A percentile compares a stretch with the other conserved stretches of the same genome.
phyloP scores from a whole-genome alignment of 2,797 vertebrate genomes.

The Anabacerthia variegaticeps region DNA sequence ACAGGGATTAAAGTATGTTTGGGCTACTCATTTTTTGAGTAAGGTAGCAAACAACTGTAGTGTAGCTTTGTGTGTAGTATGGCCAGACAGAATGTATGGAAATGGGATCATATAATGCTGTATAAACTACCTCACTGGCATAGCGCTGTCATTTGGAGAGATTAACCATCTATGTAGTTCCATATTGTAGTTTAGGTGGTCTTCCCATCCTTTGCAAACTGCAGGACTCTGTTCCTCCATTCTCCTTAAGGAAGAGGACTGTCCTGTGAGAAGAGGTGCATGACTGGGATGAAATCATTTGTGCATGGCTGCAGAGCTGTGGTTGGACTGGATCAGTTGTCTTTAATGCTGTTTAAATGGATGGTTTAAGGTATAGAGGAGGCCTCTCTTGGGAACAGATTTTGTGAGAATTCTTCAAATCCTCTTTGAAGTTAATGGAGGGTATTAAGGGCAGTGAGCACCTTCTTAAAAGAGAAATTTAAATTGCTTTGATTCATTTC shows the following conservation, averaged over 20 bases:
- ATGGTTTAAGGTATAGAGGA: not conserved
- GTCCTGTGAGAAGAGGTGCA: not conserved
- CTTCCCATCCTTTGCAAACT: not conserved
- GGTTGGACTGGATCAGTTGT: not conserved
- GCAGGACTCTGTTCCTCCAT: not conserved
- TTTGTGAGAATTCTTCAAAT: slow-evolving; percentile 33
- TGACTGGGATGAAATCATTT: not conserved
- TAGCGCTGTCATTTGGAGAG: not conserved
- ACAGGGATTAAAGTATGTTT: not conserved
- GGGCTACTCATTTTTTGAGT: not conserved
- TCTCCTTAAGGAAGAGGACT: not conserved
- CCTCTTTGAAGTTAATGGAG: slow-evolving; percentile 58
- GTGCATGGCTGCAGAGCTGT: not conserved
- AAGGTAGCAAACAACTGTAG: not conserved
- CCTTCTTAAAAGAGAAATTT: slow-evolving; percentile 26
- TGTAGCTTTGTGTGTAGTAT: not conserved
- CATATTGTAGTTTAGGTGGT: not conserved
- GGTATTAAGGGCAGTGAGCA: slow-evolving; percentile 36
- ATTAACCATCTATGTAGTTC: not conserved
- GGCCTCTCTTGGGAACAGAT: not conserved
- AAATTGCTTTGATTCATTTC: not conserved
- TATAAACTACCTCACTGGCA: not conserved
- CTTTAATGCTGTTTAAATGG: not conserved
- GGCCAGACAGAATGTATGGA: not conserved
- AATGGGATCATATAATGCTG: not conserved